Conservation (phyloP, 2,888 invertebrate genomes). For the Acanthosoma haemorrhoidale region DNA sequence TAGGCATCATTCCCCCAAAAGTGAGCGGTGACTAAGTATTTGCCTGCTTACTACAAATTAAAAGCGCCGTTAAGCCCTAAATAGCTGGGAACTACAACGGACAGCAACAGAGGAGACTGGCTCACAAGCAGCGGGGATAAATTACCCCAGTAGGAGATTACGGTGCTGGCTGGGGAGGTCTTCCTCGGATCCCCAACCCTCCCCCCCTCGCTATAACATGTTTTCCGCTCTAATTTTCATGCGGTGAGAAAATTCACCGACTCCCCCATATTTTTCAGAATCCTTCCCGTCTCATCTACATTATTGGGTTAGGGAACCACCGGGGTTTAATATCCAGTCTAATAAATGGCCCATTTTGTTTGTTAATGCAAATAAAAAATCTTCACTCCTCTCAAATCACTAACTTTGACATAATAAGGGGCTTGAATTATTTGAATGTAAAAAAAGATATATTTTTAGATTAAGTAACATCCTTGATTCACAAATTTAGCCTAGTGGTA, state of each 20-base stretch:
- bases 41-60: not conserved
- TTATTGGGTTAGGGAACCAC: not conserved
- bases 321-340: not conserved
- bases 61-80: not conserved
- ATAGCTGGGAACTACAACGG: not conserved
- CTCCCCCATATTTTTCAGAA: not conserved
- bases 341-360: too few relatives aligned
- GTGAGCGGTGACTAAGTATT: too few relatives aligned
- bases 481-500: too few relatives aligned
- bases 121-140: not conserved
- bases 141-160: not conserved
- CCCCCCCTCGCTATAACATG: not conserved
- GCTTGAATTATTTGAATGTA: too few relatives aligned
- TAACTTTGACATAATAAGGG: too few relatives aligned
- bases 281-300: not conserved
- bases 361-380: too few relatives aligned
- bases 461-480: too few relatives aligned
- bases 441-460: too few relatives aligned
- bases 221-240: conserved; percentile 12
- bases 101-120: not conserved
- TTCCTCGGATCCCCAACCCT: not conserved
- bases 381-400: too few relatives aligned
- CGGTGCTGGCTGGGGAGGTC: not conserved
- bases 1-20: too few relatives aligned
- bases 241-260: not conserved